A percentile compares a stretch with the other conserved stretches of the same genome.
These are phyloP conservation scores for Sycobia sp. DNA, from an alignment of 1,140 invertebrate genomes.

Conservation along the genomic window DNA sequence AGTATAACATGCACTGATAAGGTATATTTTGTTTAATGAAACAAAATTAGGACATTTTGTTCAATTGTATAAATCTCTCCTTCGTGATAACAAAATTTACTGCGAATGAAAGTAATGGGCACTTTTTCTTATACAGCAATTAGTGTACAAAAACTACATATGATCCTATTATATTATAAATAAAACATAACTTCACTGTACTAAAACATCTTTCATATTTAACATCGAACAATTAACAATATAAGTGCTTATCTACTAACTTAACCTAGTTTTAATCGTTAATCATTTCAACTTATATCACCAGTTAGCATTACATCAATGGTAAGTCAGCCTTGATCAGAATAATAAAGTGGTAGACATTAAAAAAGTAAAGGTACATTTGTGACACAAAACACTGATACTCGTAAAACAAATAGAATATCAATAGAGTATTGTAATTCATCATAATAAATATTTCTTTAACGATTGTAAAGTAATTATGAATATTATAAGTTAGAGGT, in stretches of 20 bases:
- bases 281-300: not conserved
- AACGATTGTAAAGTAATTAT: too few relatives aligned
- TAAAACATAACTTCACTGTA: slow-evolving; percentile 9
- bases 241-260: not conserved
- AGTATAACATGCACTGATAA: slow-evolving; percentile 11
- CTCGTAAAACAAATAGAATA: slow-evolving; percentile 4
- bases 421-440: too few relatives aligned
- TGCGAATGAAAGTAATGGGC: too few relatives aligned
- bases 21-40: too few relatives aligned
- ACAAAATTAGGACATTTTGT: too few relatives aligned
- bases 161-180: too few relatives aligned
- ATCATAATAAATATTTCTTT: too few relatives aligned
- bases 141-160: too few relatives aligned
- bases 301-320: slow-evolving; percentile 16
- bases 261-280: not conserved
- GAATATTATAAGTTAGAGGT: too few relatives aligned
- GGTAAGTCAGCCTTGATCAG: slow-evolving; percentile 6
- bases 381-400: slow-evolving; percentile 9
- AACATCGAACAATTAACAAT: slow-evolving; percentile 14
- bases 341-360: slow-evolving; percentile 8
- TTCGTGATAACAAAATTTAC: too few relatives aligned
- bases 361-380: not conserved
- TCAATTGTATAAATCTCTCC: too few relatives aligned
- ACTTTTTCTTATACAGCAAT: too few relatives aligned
- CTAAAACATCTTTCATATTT: not conserved